Evolutionary conservation across 2,797 vertebrate species (phyloP), one percentile per base, ranked within the genome.

Genomic region (Tokudaia tokunoshimensis): DNA sequence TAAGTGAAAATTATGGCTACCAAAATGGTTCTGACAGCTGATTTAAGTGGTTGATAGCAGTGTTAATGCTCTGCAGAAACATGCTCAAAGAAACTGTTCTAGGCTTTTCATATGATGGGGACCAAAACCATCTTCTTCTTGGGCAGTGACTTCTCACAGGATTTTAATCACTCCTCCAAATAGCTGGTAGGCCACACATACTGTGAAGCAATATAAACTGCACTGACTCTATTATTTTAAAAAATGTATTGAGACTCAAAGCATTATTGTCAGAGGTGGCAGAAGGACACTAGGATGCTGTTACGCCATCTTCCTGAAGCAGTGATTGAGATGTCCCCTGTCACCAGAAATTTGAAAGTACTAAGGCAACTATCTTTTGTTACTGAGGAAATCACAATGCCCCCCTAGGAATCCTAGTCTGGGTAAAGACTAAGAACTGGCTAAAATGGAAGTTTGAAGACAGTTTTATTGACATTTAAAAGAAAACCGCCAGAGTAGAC

Each of bases 1-100:
- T 95, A 98, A 98, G 97, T 97, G 96, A 91, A 97, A 96, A 95
- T 97, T 97, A 94, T 94, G 91, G 79, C 94, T 92, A 85, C 89
- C 86, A 94, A 92, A 96, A 94, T 97, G 95, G 92, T 90, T 88
- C 92, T 96, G 67, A 92, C 96, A 91, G 96, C 96, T 96, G 96
- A 95, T 22, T 89, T 96, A 92, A 98, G 89, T 96, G 93, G 92
- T 96, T 96, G 95, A 92, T 94, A 97, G 59, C 24, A 81, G 17
- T 89, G 83, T 91, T 44, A 85, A 97, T 85, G 41, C 34, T 90
- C 76, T 94, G 93, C 44, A 97, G 98, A 98, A 97, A 97, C 41
- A 37, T 84, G 61, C 92, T 87, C 41, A 95, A 93, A 80, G 95
- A 98, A 88, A 41, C 89, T 92, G 97, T 94, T 90, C 89, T 82